A percentile compares a stretch with the other conserved stretches of the same genome.
Conservation (phyloP, 2,797 vertebrate species). For the Paratrypauchen microcephalus region DNA sequence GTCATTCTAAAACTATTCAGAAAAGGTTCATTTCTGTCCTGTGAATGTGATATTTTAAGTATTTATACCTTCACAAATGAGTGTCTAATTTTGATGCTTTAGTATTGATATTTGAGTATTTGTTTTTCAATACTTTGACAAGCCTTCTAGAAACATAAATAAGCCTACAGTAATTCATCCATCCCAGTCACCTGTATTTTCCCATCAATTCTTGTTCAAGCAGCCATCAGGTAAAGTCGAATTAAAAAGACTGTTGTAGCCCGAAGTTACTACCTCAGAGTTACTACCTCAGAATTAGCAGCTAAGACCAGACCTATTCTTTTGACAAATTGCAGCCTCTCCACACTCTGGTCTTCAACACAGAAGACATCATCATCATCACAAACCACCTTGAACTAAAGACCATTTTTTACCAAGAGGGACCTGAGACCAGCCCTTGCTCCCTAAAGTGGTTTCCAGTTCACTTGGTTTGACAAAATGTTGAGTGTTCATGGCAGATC, state of each 20-base stretch:
- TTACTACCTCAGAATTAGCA: background rate
- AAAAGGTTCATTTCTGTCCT: too few species aligned
- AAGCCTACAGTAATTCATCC: background rate
- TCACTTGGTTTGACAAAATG: constrained; percentile 25
- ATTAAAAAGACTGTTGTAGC: background rate
- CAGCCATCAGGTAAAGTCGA: background rate
- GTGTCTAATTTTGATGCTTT: too few species aligned
- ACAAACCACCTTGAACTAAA: background rate
- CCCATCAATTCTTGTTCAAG: background rate
- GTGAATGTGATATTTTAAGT: too few species aligned
- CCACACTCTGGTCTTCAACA: background rate
- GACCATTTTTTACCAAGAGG: background rate
- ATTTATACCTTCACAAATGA: too few species aligned
- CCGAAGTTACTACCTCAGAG: background rate
- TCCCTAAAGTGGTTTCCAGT: constrained; percentile 27
- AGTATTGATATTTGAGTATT: too few species aligned
- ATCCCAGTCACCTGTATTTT: background rate
- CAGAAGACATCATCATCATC: background rate
- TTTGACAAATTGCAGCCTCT: background rate
- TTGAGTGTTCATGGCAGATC: background rate
- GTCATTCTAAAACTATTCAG: too few species aligned
- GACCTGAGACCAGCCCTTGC: constrained; percentile 14
- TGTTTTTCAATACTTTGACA: too few species aligned
- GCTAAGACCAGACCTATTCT: background rate
- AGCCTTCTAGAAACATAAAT: too few species aligned